Evolutionary conservation across 2,888 invertebrate genomes (phyloP).

Genomic region (Coremacera marginata): DNA sequence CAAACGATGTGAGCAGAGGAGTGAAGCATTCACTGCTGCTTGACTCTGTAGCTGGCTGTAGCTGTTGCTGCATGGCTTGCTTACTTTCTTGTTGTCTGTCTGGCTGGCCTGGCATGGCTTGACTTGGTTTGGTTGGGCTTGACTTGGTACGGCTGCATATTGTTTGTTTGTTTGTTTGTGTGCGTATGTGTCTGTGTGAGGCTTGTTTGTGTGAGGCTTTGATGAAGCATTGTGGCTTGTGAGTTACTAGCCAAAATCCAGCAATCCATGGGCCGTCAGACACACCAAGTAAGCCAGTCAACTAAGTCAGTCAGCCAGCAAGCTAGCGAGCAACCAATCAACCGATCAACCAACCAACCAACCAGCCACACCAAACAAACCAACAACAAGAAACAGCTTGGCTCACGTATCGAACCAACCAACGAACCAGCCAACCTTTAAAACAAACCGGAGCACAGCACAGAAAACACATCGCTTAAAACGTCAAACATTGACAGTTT

Average conservation of each 20-base stretch:
- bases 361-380: constrained; percentile 18
- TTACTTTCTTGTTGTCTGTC: background rate
- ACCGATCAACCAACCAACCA: constrained; percentile 28
- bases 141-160: constrained; percentile 10
- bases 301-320: background rate
- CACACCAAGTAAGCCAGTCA: constrained; percentile 6
- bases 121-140: constrained; percentile 21
- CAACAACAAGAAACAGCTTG: constrained; percentile 24
- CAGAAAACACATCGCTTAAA: background rate
- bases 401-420: constrained; percentile 39
- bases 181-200: background rate
- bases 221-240: background rate
- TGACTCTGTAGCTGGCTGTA: constrained; percentile 28
- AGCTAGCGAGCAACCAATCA: constrained; percentile 28
- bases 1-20: constrained; percentile 34
- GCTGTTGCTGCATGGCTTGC: constrained; percentile 29
- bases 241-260: background rate
- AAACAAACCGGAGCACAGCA: constrained; percentile 27
- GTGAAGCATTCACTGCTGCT: background rate
- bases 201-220: background rate
- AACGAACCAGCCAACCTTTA: constrained; percentile 34
- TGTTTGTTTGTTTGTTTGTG: background rate
- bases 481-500: background rate
- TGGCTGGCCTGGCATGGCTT: constrained; percentile 1
- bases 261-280: background rate